phyloP scores from a whole-genome alignment of 1,140 invertebrate genomes.

The Bombus vancouverensis region DNA sequence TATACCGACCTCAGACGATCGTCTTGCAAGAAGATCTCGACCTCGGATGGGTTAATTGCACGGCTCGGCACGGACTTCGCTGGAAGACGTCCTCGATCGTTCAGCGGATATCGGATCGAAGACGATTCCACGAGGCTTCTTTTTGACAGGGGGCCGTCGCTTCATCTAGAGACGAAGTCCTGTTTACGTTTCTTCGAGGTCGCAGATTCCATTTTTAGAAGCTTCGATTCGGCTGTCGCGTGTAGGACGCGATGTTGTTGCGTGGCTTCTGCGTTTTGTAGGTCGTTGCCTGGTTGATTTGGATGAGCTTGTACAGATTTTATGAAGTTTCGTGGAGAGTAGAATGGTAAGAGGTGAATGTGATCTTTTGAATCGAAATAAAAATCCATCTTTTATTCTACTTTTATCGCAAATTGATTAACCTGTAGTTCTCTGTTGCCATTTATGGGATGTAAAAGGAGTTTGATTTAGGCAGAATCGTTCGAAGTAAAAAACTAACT shows the following conservation, averaged over 20 bases:
- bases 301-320: background rate
- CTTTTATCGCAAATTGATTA: background rate
- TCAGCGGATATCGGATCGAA: conserved; percentile 20
- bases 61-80: no score
- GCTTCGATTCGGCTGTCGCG: conserved; percentile 11
- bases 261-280: background rate
- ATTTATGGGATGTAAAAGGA: background rate
- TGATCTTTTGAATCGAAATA: background rate
- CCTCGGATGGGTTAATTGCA: background rate
- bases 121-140: conserved; percentile 26
- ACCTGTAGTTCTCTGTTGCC: background rate
- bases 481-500: background rate
- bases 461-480: background rate
- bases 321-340: background rate
- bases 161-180: conserved; percentile 2
- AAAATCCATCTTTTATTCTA: background rate
- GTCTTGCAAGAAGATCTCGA: background rate
- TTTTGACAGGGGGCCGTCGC: conserved; percentile 33
- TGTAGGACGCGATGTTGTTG: background rate
- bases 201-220: conserved; percentile 18
- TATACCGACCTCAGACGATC: background rate
- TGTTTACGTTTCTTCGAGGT: conserved; percentile 22
- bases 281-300: background rate
- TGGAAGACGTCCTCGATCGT: background rate
- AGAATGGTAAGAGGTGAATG: background rate